Evolutionary conservation across 2,888 invertebrate genomes (phyloP), one percentile per base, ranked within the genome.

Genomic region (Drosophila emarginata): DNA sequence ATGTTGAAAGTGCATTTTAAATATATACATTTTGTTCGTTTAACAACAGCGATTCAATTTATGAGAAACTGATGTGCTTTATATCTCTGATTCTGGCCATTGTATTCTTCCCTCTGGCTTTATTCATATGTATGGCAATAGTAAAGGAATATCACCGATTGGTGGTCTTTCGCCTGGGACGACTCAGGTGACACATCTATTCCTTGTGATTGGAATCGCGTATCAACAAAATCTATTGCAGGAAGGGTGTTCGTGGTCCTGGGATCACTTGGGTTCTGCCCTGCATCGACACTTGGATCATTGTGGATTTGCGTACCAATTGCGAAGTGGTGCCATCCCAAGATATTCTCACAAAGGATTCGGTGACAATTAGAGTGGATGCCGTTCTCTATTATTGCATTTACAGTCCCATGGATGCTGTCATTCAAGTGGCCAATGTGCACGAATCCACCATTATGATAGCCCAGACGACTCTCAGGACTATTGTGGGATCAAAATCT

Each of bases 361-460:
- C 96, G 0, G 97, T 98, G 37, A 97, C 98, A 0, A 97, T 98
- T 1, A 96, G 96, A 21, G 97, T 98, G 0, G 97, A 98, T 88
- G 98, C 97, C 0, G 96, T 96, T 0, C 95, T 96, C 4, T 96
- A 96, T 91, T 96, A 96, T 87, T 93, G 95, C 72, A 95, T 96
- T 65, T 94, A 94, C 77, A 94, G 95, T 84, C 95, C 96, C 0
- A 90, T 96, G 50, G 95, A 94, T 87, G 95, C 96, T 0, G 94
- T 96, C 3, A 94, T 95, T 57, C 94, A 93, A 90, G 95, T 96
- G 15, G 94, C 94, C 0, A 77, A 91, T 67, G 84, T 82, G 1
- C 71, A 74, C 83, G 95, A 96, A 81, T 96, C 96, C 0, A 96
- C 96, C 0, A 92, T 95, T 64, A 93, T 96, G 9, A 92, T 97